Base-by-base conservation (phyloP, 2,797 vertebrate species). In the Mustela erminea region DNA sequence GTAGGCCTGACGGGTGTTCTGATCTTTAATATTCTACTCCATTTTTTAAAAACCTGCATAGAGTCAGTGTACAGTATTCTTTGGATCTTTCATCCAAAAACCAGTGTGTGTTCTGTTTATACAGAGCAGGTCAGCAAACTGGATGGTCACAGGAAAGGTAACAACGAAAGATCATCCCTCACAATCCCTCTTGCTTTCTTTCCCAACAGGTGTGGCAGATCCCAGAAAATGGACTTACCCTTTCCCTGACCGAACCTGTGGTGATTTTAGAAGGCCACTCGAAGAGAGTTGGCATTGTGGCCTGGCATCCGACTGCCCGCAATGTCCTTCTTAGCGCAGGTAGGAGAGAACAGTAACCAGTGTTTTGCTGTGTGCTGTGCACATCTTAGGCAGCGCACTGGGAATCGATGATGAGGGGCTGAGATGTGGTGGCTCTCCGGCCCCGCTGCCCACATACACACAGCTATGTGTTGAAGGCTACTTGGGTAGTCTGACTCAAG, bases 241-340 rank as follows among this genome's bases (percentile, higher is more conserved):
- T 99, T 75, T 97, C 99, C 70, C 98, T 99, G 98, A 98, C 99
- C 0, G 99, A 99, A 91, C 99, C 99, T 0, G 99, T 99, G 95
- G 99, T 99, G 56, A 98, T 99, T 58, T 97, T 99, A 97, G 99
- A 99, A 98, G 99, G 99, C 60, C 99, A 99, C 98, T 99, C 99
- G 75, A 99, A 99, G 98, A 98, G 99, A 10, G 99, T 99, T 0
- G 99, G 99, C 98, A 99, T 99, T 13, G 99, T 99, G 95, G 99
- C 99, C 87, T 99, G 99, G 99, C 99, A 99, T 66, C 99, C 99
- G 0, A 99, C 99, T 0, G 99, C 99, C 1, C 99, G 99, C 97
- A 99, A 99, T 0, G 98, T 99, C 94, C 99, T 99, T 88, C 99
- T 99, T 29, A 99, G 99, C 8, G 99, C 99, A 98, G 99, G 99